Conservation (phyloP, 1,140 invertebrate species). For the Lepidostoma basale region DNA sequence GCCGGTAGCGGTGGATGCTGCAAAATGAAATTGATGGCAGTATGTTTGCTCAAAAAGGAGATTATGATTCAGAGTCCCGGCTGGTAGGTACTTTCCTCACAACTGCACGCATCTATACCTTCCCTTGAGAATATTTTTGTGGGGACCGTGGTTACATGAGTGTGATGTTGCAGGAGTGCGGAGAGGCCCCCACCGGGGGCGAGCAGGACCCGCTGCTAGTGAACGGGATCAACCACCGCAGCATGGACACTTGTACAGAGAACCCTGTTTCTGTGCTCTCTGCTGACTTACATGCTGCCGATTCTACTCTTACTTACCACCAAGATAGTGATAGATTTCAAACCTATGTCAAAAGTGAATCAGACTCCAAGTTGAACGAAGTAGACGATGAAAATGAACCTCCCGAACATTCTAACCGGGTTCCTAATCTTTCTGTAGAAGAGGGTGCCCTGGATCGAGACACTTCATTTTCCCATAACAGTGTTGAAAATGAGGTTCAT, state of each 20-base stretch:
- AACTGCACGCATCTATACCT: slow-evolving; percentile 54
- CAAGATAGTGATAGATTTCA: slow-evolving; percentile 9
- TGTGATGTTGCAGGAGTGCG: slow-evolving; percentile 56
- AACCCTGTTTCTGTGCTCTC: slow-evolving; percentile 15
- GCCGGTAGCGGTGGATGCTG: slow-evolving; percentile 21
- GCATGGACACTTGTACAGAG: slow-evolving; percentile 28
- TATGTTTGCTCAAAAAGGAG: slow-evolving; percentile 59
- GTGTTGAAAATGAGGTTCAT: slow-evolving; percentile 50
- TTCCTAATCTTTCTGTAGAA: slow-evolving; percentile 2
- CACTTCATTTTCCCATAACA: neutral
- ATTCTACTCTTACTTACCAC: slow-evolving; percentile 30
- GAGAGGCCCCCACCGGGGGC: slow-evolving; percentile 59
- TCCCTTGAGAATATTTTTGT: too few relatives aligned
- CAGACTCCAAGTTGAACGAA: neutral
- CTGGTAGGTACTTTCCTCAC: slow-evolving; percentile 58
- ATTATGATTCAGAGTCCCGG: slow-evolving; percentile 59
- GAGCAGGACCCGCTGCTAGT: slow-evolving; percentile 57
- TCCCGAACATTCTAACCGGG: neutral
- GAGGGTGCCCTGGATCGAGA: neutral
- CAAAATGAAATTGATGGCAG: slow-evolving; percentile 61
- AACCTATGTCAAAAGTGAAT: slow-evolving; percentile 6
- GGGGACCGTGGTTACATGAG: slow-evolving; percentile 45
- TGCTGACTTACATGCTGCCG: slow-evolving; percentile 16
- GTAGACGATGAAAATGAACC: neutral
- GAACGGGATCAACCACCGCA: slow-evolving; percentile 49